Percentiles rank a stretch among this genome's conserved stretches.
These are phyloP conservation scores for Ceratosolen fusciceps DNA, from an alignment of 1,140 invertebrate species.

Conservation along the genomic window DNA sequence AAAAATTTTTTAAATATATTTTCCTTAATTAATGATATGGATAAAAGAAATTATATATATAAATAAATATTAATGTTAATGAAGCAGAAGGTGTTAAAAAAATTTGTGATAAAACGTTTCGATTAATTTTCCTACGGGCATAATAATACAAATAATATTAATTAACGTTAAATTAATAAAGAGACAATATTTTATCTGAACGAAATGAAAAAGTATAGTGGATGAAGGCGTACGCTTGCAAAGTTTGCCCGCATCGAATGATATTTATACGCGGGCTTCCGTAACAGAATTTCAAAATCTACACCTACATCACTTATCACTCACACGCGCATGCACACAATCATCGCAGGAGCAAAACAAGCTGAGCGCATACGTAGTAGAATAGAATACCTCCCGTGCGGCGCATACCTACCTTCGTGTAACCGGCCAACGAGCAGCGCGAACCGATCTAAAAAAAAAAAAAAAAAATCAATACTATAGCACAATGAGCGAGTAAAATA, in stretches of 20 bases:
- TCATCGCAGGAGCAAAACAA: background rate
- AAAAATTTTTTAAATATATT: too few species aligned
- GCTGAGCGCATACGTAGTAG: background rate
- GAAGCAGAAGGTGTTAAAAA: too few species aligned
- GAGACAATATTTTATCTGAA: background rate
- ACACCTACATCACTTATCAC: too few species aligned
- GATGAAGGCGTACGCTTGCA: background rate
- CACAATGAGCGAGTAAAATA: background rate
- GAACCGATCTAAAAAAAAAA: conserved; percentile 13
- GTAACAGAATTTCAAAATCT: background rate
- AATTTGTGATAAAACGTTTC: too few species aligned
- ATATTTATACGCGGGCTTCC: background rate
- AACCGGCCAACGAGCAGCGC: background rate
- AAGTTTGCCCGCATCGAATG: background rate
- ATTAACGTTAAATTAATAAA: background rate
- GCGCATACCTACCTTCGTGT: conserved; percentile 47
- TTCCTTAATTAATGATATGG: too few species aligned
- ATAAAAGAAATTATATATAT: too few species aligned
- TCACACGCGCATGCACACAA: background rate
- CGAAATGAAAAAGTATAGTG: background rate
- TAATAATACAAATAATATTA: too few species aligned
- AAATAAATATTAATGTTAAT: too few species aligned
- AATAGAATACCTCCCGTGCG: background rate
- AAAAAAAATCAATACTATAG: conserved; percentile 2
- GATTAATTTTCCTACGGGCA: too few species aligned